A percentile compares a stretch with the other conserved stretches of the same genome.
These are phyloP conservation scores for Drosophila ercepeae DNA, from an alignment of 1,140 invertebrate genomes.

Conservation along the genomic window DNA sequence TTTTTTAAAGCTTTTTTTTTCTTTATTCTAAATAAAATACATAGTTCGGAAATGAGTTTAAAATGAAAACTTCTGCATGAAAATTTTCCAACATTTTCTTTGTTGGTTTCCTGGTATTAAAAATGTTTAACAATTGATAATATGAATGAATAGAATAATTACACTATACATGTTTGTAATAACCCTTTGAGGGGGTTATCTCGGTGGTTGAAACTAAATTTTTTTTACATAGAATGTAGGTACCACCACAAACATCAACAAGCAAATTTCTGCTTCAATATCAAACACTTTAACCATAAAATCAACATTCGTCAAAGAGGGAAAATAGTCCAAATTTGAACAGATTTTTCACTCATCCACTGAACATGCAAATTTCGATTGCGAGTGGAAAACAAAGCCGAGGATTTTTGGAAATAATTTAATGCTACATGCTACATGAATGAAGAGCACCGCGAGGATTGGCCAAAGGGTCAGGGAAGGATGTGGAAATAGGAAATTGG, in stretches of 20 bases:
- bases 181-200: neutral
- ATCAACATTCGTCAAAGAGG: conserved; percentile 30
- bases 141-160: neutral
- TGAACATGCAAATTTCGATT: conserved; percentile 50
- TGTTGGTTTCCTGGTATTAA: too few relatives aligned
- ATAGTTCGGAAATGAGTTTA: too few relatives aligned
- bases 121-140: neutral
- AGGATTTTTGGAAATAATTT: conserved; percentile 60
- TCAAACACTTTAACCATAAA: conserved; percentile 41
- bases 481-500: conserved; percentile 16
- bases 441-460: conserved; percentile 20
- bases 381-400: conserved; percentile 12
- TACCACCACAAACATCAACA: neutral
- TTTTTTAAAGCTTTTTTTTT: too few relatives aligned
- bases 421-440: conserved; percentile 65
- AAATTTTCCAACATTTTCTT: too few relatives aligned
- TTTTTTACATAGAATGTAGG: conserved; percentile 1
- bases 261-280: conserved; percentile 21
- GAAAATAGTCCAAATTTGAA: conserved; percentile 30
- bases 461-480: conserved; percentile 1
- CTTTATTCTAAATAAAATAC: too few relatives aligned
- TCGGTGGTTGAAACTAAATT: neutral
- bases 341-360: conserved; percentile 42
- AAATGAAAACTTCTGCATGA: too few relatives aligned
- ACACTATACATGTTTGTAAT: neutral